phyloP scores from a whole-genome alignment of 2,797 vertebrate genomes.

The Micromesistius poutassou region DNA sequence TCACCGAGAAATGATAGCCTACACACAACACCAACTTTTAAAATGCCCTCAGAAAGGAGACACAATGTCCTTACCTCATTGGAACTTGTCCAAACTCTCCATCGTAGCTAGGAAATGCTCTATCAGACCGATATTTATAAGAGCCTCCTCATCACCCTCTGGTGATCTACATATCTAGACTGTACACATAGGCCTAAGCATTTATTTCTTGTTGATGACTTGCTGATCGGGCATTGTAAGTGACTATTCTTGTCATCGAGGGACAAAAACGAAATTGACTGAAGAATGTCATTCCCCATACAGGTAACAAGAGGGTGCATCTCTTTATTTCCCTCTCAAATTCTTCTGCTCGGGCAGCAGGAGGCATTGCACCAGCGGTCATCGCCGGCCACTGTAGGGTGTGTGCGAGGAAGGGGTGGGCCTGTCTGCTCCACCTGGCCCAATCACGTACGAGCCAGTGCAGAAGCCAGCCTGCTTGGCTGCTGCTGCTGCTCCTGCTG shows the following conservation, averaged over 20 bases:
- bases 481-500: conserved; percentile 20
- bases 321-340: not conserved
- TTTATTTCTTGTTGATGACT: not conserved
- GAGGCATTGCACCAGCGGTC: conserved; percentile 38
- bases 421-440: conserved; percentile 64
- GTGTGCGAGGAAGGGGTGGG: conserved; percentile 12
- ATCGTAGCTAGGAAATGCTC: no score
- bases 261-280: not conserved
- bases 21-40: not conserved
- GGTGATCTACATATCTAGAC: no score
- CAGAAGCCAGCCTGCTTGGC: conserved; percentile 29
- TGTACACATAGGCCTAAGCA: no score
- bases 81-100: no score
- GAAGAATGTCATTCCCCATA: not conserved
- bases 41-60: no score
- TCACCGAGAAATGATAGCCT: not conserved
- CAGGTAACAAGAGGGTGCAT: not conserved
- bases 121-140: no score
- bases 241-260: not conserved
- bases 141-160: no score
- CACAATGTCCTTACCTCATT: no score
- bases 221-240: not conserved
- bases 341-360: not conserved
- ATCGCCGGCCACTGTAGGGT: not conserved
- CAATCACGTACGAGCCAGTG: conserved; percentile 52